Evolutionary conservation across 2,888 invertebrate genomes (phyloP).

Genomic region (Drosophila tripunctata): DNA sequence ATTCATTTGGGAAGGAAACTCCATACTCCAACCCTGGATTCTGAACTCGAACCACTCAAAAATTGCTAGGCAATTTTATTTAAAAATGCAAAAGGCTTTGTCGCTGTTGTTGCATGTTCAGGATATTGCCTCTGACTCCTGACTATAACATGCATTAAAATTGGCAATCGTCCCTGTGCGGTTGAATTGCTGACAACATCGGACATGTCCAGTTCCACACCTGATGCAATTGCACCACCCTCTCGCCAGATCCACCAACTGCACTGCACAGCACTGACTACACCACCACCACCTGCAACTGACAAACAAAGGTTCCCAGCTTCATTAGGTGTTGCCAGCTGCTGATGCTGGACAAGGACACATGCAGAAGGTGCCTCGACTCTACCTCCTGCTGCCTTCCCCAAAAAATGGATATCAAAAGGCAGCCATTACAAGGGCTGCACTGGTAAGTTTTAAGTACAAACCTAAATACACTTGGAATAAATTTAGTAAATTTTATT

Average conservation of each 20-base stretch:
- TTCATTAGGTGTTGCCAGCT: conserved; percentile 46
- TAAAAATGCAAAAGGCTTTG: conserved; percentile 63
- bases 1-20: conserved; percentile 41
- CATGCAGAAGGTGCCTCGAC: conserved; percentile 20
- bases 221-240: conserved; percentile 29
- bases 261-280: neutral
- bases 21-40: neutral
- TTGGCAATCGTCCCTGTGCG: conserved; percentile 73
- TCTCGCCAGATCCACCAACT: no score
- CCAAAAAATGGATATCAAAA: conserved; percentile 27
- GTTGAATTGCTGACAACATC: conserved; percentile 69
- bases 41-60: neutral
- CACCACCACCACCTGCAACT: conserved; percentile 20
- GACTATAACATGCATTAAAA: conserved; percentile 63
- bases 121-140: conserved; percentile 46
- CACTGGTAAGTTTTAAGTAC: conserved; percentile 16
- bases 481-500: neutral
- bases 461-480: conserved; percentile 8
- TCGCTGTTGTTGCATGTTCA: conserved; percentile 22
- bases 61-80: conserved; percentile 51
- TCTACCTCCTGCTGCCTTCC: neutral
- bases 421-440: conserved; percentile 33
- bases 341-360: conserved; percentile 31
- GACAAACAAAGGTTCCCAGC: conserved; percentile 36
- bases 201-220: conserved; percentile 46